phyloP scores from a whole-genome alignment of 2,888 invertebrate species.

The Lithophane semibrunnea region DNA sequence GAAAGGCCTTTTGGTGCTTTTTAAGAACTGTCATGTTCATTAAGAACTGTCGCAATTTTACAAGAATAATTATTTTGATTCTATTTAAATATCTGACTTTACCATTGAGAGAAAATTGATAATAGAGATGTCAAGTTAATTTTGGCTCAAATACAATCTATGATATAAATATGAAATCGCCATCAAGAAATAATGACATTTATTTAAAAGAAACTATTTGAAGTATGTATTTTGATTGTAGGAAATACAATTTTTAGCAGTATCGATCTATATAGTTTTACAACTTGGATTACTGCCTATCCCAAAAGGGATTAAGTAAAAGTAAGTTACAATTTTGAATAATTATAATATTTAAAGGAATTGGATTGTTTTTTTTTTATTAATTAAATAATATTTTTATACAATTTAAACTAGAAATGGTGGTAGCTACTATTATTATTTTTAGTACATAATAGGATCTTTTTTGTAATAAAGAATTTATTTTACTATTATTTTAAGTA shows the following conservation, averaged over 20 bases:
- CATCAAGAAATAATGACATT: constrained; percentile 2
- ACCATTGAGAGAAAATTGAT: not conserved
- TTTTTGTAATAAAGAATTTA: constrained; percentile 67
- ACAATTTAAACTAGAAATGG: constrained; percentile 63
- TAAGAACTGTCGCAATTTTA: constrained; percentile 9
- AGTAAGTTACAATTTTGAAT: constrained; percentile 43
- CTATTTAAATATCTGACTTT: constrained; percentile 2
- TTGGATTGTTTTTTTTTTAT: constrained; percentile 54
- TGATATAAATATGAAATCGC: not conserved
- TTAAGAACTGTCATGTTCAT: not conserved
- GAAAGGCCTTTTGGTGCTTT: constrained; percentile 3
- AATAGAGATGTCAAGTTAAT: not conserved
- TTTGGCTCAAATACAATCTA: not conserved
- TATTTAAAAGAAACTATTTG: not conserved
- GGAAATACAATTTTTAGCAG: not conserved
- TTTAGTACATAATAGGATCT: constrained; percentile 67
- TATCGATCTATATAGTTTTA: constrained; percentile 1
- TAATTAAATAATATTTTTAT: constrained; percentile 59
- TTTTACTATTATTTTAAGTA: constrained; percentile 69
- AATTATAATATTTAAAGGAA: constrained; percentile 56
- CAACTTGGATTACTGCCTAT: not conserved
- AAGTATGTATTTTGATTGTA: constrained; percentile 11
- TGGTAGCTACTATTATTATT: constrained; percentile 70
- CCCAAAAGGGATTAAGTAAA: constrained; percentile 2
- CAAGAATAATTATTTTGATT: not conserved